Evolutionary conservation across 2,888 invertebrate genomes (phyloP).

Genomic region (Limnephilus rhombicus): DNA sequence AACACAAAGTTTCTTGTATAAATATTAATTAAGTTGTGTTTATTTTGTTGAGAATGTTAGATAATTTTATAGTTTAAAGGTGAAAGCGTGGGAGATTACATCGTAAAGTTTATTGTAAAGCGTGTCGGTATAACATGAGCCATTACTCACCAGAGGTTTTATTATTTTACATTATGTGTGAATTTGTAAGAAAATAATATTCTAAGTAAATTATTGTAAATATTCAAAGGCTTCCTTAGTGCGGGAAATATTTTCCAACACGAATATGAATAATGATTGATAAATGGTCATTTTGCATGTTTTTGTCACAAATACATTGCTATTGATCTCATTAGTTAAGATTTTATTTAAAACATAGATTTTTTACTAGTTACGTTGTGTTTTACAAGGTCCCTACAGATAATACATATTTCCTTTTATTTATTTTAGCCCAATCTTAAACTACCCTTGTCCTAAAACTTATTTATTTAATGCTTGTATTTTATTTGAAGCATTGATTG

Average conservation of each 20-base stretch:
- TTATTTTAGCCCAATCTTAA: constrained; percentile 51
- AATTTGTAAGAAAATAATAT: constrained; percentile 23
- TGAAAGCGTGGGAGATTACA: neutral
- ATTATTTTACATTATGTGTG: constrained; percentile 16
- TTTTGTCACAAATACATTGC: constrained; percentile 40
- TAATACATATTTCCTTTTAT: constrained; percentile 36
- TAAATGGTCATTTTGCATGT: constrained; percentile 38
- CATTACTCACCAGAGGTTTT: constrained; percentile 31
- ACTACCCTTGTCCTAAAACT: neutral
- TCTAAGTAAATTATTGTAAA: constrained; percentile 30
- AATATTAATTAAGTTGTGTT: constrained; percentile 33
- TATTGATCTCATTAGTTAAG: constrained; percentile 51
- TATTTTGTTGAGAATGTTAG: constrained; percentile 47
- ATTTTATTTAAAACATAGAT: constrained; percentile 42
- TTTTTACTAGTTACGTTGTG: constrained; percentile 23
- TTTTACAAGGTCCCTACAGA: neutral
- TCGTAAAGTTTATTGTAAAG: constrained; percentile 40
- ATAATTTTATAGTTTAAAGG: constrained; percentile 51
- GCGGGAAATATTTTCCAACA: constrained; percentile 18
- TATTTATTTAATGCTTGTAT: constrained; percentile 26
- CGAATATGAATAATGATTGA: constrained; percentile 30
- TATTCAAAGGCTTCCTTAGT: constrained; percentile 29
- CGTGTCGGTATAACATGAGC: neutral
- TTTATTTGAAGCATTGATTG: neutral
- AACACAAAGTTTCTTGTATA: constrained; percentile 18